A percentile compares a stretch with the other conserved stretches of the same genome.
Conservation (phyloP, 2,797 vertebrate species). For the Parauchenoglanis punctatus region DNA sequence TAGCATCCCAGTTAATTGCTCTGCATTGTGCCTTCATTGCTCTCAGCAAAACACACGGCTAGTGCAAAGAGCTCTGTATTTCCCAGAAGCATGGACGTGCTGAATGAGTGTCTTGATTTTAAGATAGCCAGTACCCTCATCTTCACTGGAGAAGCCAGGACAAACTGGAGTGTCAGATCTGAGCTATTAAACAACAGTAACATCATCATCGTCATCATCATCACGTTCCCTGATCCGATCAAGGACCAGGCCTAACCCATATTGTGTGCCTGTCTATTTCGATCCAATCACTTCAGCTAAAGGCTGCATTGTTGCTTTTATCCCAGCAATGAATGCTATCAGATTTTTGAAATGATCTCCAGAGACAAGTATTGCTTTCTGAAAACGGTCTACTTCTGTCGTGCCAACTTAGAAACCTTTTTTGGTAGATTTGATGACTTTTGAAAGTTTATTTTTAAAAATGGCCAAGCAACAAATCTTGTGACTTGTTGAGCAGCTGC, state of each 20-base stretch:
- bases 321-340: neutral
- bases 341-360: neutral
- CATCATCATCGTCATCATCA: neutral
- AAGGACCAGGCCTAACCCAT: neutral
- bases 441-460: neutral
- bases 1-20: neutral
- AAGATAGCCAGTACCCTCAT: neutral
- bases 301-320: neutral
- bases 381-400: neutral
- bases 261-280: neutral
- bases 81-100: neutral
- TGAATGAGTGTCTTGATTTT: neutral
- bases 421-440: neutral
- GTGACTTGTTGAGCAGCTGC: neutral
- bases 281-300: neutral
- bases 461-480: no score
- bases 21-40: slow-evolving; percentile 4
- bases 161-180: neutral
- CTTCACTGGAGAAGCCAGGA: slow-evolving; percentile 3
- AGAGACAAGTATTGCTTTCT: neutral
- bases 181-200: neutral
- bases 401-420: neutral
- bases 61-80: neutral
- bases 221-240: neutral
- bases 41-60: neutral